These are phyloP conservation scores for Epiblema foenella DNA, from an alignment of 2,888 invertebrate species.

Conservation along the genomic window DNA sequence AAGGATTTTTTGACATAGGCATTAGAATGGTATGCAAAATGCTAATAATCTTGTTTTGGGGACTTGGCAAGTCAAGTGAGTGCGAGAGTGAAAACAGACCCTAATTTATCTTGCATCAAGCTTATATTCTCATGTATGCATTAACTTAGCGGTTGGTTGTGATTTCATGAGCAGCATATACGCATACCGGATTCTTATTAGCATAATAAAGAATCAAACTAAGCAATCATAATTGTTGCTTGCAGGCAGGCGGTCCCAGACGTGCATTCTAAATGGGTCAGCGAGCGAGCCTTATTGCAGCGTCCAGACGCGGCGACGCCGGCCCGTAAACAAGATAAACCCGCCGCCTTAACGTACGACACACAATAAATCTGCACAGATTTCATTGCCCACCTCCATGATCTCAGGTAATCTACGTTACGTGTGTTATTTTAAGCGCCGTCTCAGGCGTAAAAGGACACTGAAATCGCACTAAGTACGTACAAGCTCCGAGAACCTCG, in stretches of 20 bases:
- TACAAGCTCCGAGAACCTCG: constrained; percentile 12
- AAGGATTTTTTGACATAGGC: too few species aligned
- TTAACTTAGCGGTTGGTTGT: neutral
- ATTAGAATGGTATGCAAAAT: too few species aligned
- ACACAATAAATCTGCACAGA: constrained; percentile 69
- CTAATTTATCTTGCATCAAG: neutral
- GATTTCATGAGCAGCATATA: neutral
- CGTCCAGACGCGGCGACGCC: constrained; percentile 61
- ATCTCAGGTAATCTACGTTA: constrained; percentile 58
- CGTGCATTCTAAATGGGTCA: constrained; percentile 45
- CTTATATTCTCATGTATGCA: neutral
- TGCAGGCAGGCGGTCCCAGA: constrained; percentile 20
- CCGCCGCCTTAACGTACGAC: constrained; percentile 56
- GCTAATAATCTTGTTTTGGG: neutral
- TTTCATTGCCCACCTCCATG: constrained; percentile 65
- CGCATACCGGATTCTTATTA: constrained; percentile 12
- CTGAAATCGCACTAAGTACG: neutral
- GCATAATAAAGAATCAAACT: constrained; percentile 27
- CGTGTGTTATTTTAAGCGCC: constrained; percentile 51
- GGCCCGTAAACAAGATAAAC: constrained; percentile 73
- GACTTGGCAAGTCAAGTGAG: neutral
- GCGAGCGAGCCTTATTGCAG: constrained; percentile 52
- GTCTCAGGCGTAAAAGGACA: constrained; percentile 40
- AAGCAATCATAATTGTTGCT: constrained; percentile 36
- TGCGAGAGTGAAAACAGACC: neutral